phyloP scores from a whole-genome alignment of 2,113 vertebrate genomes.

The Callospermophilus lateralis region DNA sequence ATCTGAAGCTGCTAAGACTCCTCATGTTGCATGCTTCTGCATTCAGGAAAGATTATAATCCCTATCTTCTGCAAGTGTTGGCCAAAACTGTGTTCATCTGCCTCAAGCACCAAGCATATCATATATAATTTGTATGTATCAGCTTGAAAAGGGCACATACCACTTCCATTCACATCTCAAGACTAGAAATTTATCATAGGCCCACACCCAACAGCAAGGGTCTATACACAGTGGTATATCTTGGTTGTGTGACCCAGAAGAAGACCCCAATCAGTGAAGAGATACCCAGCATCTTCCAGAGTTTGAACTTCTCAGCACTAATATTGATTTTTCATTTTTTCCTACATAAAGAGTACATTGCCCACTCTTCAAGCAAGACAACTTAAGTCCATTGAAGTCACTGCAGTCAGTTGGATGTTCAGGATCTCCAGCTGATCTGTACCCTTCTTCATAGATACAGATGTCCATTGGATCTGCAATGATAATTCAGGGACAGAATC shows the following conservation, averaged over 20 bases:
- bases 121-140: neutral
- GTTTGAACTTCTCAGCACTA: neutral
- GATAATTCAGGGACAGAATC: neutral
- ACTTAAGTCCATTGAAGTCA: neutral
- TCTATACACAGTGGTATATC: neutral
- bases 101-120: neutral
- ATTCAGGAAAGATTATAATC: neutral
- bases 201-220: neutral
- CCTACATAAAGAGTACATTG: neutral
- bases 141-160: neutral
- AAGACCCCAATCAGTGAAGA: neutral
- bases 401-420: neutral
- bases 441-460: neutral
- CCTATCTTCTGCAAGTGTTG: neutral
- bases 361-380: neutral
- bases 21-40: neutral
- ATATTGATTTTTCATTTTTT: neutral
- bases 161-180: neutral
- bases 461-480: neutral
- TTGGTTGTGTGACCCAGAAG: neutral
- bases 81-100: neutral
- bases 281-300: neutral
- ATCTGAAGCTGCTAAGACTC: conserved; percentile 35
- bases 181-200: neutral
- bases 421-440: neutral